Conservation (phyloP, 2,888 invertebrate genomes). For the Thyatira batis region DNA sequence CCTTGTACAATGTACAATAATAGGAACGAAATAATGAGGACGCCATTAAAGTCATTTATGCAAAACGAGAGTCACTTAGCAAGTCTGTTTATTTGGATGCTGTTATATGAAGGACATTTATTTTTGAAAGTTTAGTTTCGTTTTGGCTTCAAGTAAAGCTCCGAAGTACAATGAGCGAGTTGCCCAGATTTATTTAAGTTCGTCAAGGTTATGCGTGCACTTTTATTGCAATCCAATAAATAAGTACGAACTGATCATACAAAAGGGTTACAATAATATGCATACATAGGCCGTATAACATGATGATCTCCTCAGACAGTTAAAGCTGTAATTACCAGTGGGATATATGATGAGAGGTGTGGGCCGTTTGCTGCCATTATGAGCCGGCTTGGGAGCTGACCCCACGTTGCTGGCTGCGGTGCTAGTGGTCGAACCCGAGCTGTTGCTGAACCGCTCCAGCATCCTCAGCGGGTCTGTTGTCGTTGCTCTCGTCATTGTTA, state of each 20-base stretch:
- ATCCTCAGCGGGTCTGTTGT: slow-evolving; percentile 48
- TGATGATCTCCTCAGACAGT: no score
- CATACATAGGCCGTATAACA: background rate
- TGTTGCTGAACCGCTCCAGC: slow-evolving; percentile 52
- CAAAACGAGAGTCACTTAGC: background rate
- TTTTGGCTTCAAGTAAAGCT: background rate
- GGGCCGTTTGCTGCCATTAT: slow-evolving; percentile 85
- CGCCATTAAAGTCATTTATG: background rate
- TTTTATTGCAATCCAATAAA: no score
- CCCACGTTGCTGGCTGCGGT: slow-evolving; percentile 45
- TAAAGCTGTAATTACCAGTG: slow-evolving; percentile 25
- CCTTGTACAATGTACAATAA: background rate
- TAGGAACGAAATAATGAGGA: background rate
- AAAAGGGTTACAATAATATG: background rate
- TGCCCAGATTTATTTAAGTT: background rate
- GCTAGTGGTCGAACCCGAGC: slow-evolving; percentile 37
- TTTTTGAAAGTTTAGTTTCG: no score
- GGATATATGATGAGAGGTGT: slow-evolving; percentile 83
- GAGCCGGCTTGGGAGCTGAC: slow-evolving; percentile 53
- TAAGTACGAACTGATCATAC: no score
- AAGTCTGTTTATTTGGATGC: background rate
- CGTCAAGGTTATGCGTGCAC: background rate
- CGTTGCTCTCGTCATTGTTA: slow-evolving; percentile 56
- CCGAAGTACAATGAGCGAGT: background rate
- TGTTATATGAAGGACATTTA: no score